A percentile compares a stretch with the other conserved stretches of the same genome.
phyloP scores from a whole-genome alignment of 2,113 vertebrate species.

The Leiothrix lutea region DNA sequence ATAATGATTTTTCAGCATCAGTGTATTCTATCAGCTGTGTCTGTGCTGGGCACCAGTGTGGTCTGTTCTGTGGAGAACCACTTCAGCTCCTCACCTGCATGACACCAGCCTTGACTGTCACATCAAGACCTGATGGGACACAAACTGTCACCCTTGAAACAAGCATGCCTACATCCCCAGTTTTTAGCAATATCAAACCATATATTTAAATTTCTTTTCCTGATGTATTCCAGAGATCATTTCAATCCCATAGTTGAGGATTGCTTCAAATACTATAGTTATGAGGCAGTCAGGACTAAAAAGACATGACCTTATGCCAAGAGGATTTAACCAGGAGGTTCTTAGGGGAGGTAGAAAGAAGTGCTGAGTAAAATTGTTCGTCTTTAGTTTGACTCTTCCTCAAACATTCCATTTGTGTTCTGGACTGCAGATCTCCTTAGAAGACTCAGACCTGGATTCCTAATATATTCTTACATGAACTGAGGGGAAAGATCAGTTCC shows the following conservation, averaged over 20 bases:
- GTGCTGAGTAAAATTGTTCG: background rate
- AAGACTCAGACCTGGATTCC: background rate
- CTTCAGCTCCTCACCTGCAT: background rate
- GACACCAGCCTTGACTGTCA: background rate
- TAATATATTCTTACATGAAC: background rate
- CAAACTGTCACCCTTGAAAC: background rate
- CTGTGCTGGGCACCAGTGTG: background rate
- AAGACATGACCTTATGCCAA: background rate
- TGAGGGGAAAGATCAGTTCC: background rate
- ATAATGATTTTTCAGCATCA: background rate
- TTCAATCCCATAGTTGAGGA: background rate
- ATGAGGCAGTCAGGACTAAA: background rate
- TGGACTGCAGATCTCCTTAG: background rate
- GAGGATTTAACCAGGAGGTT: background rate
- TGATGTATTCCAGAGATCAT: background rate
- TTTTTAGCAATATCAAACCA: background rate
- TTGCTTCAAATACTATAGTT: background rate
- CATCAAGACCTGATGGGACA: background rate
- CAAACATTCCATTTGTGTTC: background rate
- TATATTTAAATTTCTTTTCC: background rate
- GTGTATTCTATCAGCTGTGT: background rate
- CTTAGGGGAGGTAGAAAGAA: background rate
- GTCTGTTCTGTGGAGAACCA: background rate
- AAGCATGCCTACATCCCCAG: background rate
- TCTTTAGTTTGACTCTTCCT: background rate